Base-by-base conservation (phyloP, 2,888 invertebrate genomes). In the Zygogramma bicolorata region DNA sequence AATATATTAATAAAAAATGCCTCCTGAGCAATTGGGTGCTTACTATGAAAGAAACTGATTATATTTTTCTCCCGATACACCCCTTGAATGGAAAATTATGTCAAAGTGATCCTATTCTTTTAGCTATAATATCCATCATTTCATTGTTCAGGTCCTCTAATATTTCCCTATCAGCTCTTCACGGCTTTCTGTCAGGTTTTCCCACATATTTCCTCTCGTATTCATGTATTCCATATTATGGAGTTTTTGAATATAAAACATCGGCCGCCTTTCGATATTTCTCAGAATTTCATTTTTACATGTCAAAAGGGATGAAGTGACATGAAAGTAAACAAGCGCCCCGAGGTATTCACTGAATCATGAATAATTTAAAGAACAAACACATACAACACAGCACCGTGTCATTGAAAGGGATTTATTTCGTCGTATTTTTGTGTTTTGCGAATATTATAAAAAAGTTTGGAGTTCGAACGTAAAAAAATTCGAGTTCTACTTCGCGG, bases 351-450 rank as follows among this genome's bases (percentile, higher is more conserved):
- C 59, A 66, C 66, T 58, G 72, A 72, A 68, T 68, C 70, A 70
- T 72, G 70, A 72, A 75, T 75, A 75, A 69, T 69, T 62, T 63
- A 69, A 63, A 69, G 60, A 38, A 60, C 31, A 60, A 38, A 38
- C 38, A 60, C 25, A 15, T 15, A 34, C 25, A n/a, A 34, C 13
- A 29, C 20, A 60, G 7, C 22, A 5, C 38, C 6, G 27, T 53
- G 53, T 53, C 18, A 38, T 15, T 22, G 13, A 2, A 60, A 34
- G 60, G 34, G 38, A 38, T 60, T 60, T 60, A 15, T 29, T 34
- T 20, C 34, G 60, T 22, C 34, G 34, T n/a, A 60, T 38, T 60
- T 13, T 18, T 22, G 20, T 34, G 60, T 31, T 60, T 60, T 15
- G 31, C 20, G 34, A 60, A 60, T 60, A 34, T 20, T 13, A 34